Conservation (phyloP, 2,797 vertebrate species). For the Liparis tanakae region DNA sequence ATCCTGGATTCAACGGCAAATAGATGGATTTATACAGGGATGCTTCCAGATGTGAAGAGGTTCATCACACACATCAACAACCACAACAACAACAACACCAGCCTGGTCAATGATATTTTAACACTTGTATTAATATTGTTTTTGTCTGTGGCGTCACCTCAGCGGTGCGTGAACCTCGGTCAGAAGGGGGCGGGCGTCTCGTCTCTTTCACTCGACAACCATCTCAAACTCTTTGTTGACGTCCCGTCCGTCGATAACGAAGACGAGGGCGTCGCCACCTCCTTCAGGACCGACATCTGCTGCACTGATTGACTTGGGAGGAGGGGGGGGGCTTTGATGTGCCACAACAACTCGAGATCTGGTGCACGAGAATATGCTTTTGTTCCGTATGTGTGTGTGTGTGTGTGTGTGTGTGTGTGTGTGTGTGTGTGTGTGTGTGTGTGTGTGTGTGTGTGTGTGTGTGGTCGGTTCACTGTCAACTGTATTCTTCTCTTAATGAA, state of each 20-base stretch:
- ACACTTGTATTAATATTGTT: too few species aligned
- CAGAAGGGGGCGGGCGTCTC: too few species aligned
- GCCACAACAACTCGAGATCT: background rate
- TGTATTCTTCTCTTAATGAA: constrained; percentile 3
- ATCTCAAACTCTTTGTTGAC: constrained; percentile 24
- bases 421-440: background rate
- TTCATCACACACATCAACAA: too few species aligned
- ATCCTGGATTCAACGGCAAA: too few species aligned
- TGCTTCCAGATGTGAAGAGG: too few species aligned
- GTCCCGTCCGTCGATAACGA: constrained; percentile 8
- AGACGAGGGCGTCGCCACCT: constrained; percentile 13
- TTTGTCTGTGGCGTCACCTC: too few species aligned
- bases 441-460: background rate
- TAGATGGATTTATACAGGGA: too few species aligned
- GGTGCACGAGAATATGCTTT: background rate
- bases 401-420: background rate
- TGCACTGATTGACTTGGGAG: too few species aligned
- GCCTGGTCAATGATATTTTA: too few species aligned
- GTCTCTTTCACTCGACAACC: constrained; percentile 11
- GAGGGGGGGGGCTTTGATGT: background rate
- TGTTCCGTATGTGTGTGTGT: background rate
- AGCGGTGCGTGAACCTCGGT: too few species aligned
- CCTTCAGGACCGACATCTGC: constrained; percentile 15
- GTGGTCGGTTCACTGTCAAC: constrained; percentile 11
- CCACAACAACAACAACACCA: too few species aligned